phyloP scores from a whole-genome alignment of 2,113 vertebrate genomes.

The Cyprinus carpio region DNA sequence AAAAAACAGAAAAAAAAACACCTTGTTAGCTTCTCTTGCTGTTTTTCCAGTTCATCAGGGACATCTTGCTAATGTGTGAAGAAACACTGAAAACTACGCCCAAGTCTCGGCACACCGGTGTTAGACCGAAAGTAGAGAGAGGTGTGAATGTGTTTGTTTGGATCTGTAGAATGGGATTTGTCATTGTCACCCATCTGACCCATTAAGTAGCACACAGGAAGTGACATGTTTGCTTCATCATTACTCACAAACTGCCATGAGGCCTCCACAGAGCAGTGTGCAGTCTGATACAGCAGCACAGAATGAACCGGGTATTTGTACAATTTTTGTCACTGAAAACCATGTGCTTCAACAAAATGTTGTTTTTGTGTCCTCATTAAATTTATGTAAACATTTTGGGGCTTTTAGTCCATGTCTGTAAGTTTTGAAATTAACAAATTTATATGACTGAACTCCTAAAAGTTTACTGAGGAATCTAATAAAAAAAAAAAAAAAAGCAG shows the following conservation, averaged over 20 bases:
- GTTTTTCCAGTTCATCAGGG: constrained; percentile 21
- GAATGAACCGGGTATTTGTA: background rate
- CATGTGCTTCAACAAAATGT: background rate
- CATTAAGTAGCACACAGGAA: constrained; percentile 49
- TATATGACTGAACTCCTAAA: background rate
- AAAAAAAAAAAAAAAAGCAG: no score
- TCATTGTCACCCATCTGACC: constrained; percentile 56
- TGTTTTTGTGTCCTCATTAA: background rate
- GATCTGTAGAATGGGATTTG: constrained; percentile 29
- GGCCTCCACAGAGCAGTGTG: background rate
- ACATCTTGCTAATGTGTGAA: constrained; percentile 42
- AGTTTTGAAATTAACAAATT: background rate
- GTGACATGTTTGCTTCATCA: constrained; percentile 35
- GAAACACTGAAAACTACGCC: constrained; percentile 6
- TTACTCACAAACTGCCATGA: constrained; percentile 1
- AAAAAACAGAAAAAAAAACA: background rate
- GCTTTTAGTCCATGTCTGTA: background rate
- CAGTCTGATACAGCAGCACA: constrained; percentile 31
- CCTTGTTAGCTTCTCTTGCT: constrained; percentile 3
- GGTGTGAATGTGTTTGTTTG: constrained; percentile 14
- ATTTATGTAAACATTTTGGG: background rate
- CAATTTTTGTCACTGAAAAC: constrained; percentile 7
- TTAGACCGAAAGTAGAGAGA: background rate
- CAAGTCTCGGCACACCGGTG: background rate
- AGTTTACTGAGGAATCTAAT: no score